These are phyloP conservation scores for Laticauda laticaudata DNA, from an alignment of 2,113 vertebrate genomes.

Conservation along the genomic window DNA sequence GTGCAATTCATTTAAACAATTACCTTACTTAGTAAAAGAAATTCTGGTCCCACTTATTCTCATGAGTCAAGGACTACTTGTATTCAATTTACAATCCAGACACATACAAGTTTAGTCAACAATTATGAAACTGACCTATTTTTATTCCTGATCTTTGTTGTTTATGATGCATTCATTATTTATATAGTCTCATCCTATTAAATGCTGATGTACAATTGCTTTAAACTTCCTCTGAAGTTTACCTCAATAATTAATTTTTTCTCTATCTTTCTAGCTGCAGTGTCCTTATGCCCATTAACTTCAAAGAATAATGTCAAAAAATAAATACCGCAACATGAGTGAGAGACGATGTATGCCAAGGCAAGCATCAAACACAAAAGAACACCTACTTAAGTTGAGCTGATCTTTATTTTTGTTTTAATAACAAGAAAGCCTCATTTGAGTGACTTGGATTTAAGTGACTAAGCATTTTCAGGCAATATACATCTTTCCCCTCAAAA, in stretches of 20 bases:
- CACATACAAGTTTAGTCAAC: neutral
- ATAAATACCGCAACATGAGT: neutral
- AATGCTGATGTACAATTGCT: neutral
- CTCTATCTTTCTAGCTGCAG: neutral
- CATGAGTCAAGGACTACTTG: neutral
- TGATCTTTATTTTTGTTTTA: neutral
- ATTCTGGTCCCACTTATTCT: neutral
- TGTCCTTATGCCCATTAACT: conserved; percentile 28
- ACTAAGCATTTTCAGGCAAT: neutral
- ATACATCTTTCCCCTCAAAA: neutral
- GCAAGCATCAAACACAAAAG: neutral
- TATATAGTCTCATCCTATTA: conserved; percentile 2
- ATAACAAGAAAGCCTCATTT: neutral
- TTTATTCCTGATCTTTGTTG: neutral
- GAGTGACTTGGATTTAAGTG: neutral
- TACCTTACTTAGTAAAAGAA: neutral
- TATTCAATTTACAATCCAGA: neutral
- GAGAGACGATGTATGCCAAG: conserved; percentile 10
- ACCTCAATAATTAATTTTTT: conserved; percentile 9
- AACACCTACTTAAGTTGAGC: conserved; percentile 23
- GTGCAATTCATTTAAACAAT: neutral
- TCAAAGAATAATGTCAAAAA: conserved; percentile 25
- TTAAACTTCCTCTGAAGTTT: conserved; percentile 19
- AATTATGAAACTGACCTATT: neutral
- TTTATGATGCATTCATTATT: neutral